Base-by-base conservation (phyloP, 2,113 vertebrate species). In the Urocolius indicus region DNA sequence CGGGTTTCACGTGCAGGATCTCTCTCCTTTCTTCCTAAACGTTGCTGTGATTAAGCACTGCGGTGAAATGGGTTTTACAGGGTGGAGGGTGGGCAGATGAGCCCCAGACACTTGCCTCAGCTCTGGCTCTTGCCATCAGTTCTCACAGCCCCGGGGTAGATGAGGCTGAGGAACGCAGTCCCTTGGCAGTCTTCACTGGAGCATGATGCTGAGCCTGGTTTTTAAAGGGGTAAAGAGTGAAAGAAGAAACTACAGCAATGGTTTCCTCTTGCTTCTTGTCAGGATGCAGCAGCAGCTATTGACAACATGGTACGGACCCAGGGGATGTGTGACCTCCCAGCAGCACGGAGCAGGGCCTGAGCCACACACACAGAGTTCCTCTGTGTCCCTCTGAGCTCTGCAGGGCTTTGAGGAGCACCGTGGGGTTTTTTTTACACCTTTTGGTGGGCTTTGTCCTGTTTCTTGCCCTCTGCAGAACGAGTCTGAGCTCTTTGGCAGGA, bases 241-340 rank as follows among this genome's bases (percentile, higher is more conserved):
- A n/a, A 88, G 49, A 21, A 38, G 34, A 41, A 34, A 5, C 4
- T 2, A 4, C 6, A 8, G 6, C 74, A 34, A 78, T 32, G 36
- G 10, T 19, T 43, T 80, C 20, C 12, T 63, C 38, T 76, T 4
- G 5, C n/a, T 92, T 92, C 85, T 55, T 77, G 84, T 30, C 94
- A 99, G 99, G 99, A 99, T 98, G 99, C 99, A 29, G 99, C 99
- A 7, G 99, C 99, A 79, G 99, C 99, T 38, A 99, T 99, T 51
- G 99, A 99, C 97, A 99, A 99, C 97, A 99, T 99, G 99, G 99
- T 99, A 97, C 26, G 97, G 36, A 41, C 45, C 19, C 19, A 38
- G 38, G 38, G 38, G 38, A 41, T 12, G 38, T 41, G 38, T 41
- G 38, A 10, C 38, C 38, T 41, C 9, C 38, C 38, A 41, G 38